Evolutionary conservation across 2,797 vertebrate species (phyloP).

Genomic region (Myotis daubentonii): DNA sequence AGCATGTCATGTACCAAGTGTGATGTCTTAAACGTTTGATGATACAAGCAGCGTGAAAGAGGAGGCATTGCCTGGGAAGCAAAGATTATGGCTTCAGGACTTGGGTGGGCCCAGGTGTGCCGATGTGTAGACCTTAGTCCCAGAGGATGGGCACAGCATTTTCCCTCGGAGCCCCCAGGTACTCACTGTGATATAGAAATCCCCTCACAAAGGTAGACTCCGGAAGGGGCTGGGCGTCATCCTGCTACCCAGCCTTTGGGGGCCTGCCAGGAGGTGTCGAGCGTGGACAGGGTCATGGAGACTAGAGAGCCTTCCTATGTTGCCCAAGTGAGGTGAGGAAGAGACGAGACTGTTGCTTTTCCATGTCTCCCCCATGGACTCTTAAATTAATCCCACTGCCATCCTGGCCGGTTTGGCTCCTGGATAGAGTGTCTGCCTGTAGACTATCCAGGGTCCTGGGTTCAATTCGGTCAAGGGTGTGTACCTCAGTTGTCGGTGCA

Average conservation of each 20-base stretch:
- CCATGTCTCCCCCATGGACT: constrained; percentile 16
- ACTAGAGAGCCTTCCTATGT: background rate
- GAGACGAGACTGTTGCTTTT: constrained; percentile 33
- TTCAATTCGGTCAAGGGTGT: too few relatives aligned
- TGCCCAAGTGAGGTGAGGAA: background rate
- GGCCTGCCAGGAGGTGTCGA: background rate
- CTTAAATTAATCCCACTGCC: constrained; percentile 44
- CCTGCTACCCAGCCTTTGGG: background rate
- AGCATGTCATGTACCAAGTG: background rate
- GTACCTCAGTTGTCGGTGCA: too few relatives aligned
- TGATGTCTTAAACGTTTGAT: background rate
- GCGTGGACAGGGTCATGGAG: background rate
- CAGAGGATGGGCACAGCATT: background rate
- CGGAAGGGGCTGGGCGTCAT: too few relatives aligned
- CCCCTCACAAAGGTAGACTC: background rate
- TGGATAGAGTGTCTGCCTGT: too few relatives aligned
- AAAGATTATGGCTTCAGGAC: background rate
- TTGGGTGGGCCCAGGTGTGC: background rate
- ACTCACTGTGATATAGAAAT: background rate
- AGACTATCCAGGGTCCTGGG: too few relatives aligned
- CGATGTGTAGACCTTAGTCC: too few relatives aligned
- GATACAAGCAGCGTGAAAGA: background rate
- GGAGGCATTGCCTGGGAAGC: background rate
- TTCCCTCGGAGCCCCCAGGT: background rate
- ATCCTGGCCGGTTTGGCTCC: background rate